Percentiles rank a stretch among this genome's conserved stretches.
phyloP scores from a whole-genome alignment of 2,888 invertebrate genomes.

The Chesias legatella region DNA sequence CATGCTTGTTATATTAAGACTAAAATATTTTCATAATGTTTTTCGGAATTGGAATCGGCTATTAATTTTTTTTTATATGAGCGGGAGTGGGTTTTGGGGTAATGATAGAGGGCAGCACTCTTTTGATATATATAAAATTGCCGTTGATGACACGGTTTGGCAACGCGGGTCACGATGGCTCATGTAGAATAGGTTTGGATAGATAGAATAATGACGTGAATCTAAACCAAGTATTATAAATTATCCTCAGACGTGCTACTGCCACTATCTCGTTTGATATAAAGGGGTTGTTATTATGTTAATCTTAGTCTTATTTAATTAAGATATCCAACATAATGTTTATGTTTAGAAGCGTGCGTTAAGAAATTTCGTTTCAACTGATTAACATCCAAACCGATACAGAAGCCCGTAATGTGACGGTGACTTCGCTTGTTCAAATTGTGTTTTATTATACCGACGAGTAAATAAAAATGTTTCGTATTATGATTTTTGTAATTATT shows the following conservation, averaged over 20 bases:
- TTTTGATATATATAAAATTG: slow-evolving; percentile 47
- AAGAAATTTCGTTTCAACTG: slow-evolving; percentile 67
- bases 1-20: background rate
- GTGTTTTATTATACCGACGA: slow-evolving; percentile 77
- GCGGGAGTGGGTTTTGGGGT: slow-evolving; percentile 35
- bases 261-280: slow-evolving; percentile 54
- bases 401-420: slow-evolving; percentile 63
- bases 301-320: slow-evolving; percentile 70
- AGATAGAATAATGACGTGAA: slow-evolving; percentile 14
- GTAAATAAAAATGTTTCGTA: slow-evolving; percentile 78
- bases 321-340: slow-evolving; percentile 67
- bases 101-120: slow-evolving; percentile 41
- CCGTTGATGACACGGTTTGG: slow-evolving; percentile 32
- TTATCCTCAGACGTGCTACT: slow-evolving; percentile 18
- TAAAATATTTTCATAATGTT: background rate
- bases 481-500: slow-evolving; percentile 80
- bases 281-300: slow-evolving; percentile 74
- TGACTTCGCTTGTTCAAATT: slow-evolving; percentile 76
- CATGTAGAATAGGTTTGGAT: slow-evolving; percentile 9
- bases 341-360: slow-evolving; percentile 65
- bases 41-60: slow-evolving; percentile 10
- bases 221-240: slow-evolving; percentile 23
- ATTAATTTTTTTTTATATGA: slow-evolving; percentile 43
- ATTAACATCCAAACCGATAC: slow-evolving; percentile 64
- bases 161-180: slow-evolving; percentile 5